Percentiles rank a stretch among this genome's conserved stretches.
Evolutionary conservation across 2,888 invertebrate genomes (phyloP).

Genomic region (Chloroclysta siterata): DNA sequence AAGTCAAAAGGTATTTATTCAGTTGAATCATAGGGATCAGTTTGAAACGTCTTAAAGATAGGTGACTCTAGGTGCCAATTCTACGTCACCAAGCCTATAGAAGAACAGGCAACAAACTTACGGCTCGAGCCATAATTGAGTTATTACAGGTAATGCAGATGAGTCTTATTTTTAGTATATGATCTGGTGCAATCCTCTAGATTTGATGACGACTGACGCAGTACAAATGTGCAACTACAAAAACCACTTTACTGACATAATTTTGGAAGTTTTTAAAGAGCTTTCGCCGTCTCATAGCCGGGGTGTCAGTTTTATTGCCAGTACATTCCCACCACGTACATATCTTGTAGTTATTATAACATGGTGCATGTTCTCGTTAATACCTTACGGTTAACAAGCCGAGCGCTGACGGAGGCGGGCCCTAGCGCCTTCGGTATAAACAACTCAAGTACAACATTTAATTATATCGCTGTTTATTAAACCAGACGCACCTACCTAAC

Average conservation of each 20-base stretch:
- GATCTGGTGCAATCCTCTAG: too few species aligned
- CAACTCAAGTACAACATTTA: slow-evolving; percentile 82
- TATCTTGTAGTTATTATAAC: slow-evolving; percentile 35
- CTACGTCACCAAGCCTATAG: too few species aligned
- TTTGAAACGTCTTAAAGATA: too few species aligned
- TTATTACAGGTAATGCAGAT: too few species aligned
- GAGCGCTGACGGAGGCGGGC: slow-evolving; percentile 68
- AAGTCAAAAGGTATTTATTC: too few species aligned
- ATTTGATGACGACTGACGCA: too few species aligned
- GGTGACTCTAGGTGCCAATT: too few species aligned
- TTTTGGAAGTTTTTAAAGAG: background rate
- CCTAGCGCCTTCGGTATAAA: slow-evolving; percentile 70
- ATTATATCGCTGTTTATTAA: slow-evolving; percentile 83
- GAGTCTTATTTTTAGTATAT: too few species aligned
- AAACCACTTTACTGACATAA: background rate
- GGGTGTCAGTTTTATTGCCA: slow-evolving; percentile 11
- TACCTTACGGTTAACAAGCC: slow-evolving; percentile 65
- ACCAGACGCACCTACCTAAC: slow-evolving; percentile 67
- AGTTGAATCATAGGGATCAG: too few species aligned
- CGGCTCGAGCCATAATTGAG: too few species aligned
- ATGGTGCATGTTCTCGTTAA: slow-evolving; percentile 65
- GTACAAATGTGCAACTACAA: too few species aligned
- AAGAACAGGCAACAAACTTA: too few species aligned
- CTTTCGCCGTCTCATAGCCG: background rate
- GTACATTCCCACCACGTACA: slow-evolving; percentile 23